These are phyloP conservation scores for Oryctes rhinoceros DNA, from an alignment of 1,140 invertebrate species.

Conservation along the genomic window DNA sequence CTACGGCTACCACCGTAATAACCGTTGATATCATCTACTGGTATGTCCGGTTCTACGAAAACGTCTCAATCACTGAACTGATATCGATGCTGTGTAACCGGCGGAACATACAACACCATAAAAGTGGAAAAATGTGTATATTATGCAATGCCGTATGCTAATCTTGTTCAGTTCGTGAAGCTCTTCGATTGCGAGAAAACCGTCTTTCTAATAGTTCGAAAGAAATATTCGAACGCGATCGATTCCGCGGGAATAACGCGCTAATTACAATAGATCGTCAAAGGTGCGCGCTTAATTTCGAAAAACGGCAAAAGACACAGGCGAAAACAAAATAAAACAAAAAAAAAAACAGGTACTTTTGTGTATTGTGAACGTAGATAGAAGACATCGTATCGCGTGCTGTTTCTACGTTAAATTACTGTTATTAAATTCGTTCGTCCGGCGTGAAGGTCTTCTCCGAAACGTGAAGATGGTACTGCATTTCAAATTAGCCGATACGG, in stretches of 20 bases:
- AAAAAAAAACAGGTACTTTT: not conserved
- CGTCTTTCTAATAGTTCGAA: not conserved
- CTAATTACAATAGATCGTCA: not conserved
- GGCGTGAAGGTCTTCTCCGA: not conserved
- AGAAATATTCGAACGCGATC: not conserved
- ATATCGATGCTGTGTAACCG: no score
- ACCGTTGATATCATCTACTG: no score
- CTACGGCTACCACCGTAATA: no score
- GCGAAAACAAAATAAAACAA: no score
- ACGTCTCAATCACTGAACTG: no score
- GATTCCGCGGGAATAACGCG: not conserved
- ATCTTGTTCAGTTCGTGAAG: constrained; percentile 27
- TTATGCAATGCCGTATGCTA: constrained; percentile 6
- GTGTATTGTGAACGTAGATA: not conserved
- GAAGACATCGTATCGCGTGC: not conserved
- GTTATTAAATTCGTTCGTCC: not conserved
- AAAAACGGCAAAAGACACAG: no score
- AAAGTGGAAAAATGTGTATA: not conserved
- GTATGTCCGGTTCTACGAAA: no score
- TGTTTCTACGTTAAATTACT: not conserved
- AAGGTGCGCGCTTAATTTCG: not conserved
- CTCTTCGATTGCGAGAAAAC: constrained; percentile 23
- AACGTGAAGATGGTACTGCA: not conserved
- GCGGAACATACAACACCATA: no score
- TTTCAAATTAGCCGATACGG: constrained; percentile 22